Evolutionary conservation across 37 sponge, comb jelly and placozoan species (phyloP), one percentile per base, ranked within the genome.

Genomic region (Ephydatia muelleri): DNA sequence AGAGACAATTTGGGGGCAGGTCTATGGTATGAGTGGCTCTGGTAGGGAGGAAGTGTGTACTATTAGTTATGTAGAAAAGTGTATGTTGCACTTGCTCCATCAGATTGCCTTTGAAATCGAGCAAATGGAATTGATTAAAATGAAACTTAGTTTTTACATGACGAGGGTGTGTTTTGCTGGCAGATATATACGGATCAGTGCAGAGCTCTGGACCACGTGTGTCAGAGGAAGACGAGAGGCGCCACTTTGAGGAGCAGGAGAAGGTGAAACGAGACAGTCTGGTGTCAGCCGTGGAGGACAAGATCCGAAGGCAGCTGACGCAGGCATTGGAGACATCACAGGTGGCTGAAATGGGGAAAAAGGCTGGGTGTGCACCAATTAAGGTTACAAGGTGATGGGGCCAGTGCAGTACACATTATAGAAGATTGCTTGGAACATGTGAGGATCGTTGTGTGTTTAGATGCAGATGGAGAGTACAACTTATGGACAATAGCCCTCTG

Each of bases 231-330:
- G 86, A 88, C 2, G 89, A 92, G 48, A 48, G 83, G 38, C 48
- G 73, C 32, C 77, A 82, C 5, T 67, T 81, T 19, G 82, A 84
- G 80, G 84, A 85, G 74, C 38, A 38, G 25, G 82, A 85, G 84
- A 65, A 78, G 38, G 85, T 76, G 9, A 76, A 88, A 76, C 66
- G 95, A 16, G 82, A 90, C 34, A 96, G 95, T 65, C 85, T 97
- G 71, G 79, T 86, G 33, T 73, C 88, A 28, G 89, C 93, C 30
- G 97, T 97, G 43, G 87, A 96, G 39, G 93, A 97, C 32, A 92
- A 87, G 83, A 83, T 97, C n/a, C 79, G 91, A 23, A 73, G 88
- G 72, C 95, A 90, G 64, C 80, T 97, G 43, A 81, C 78, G 29
- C 78, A 92, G 65, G 85, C 87, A 2, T 66, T 94, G 80, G 85